Base-by-base conservation (phyloP, 2,888 invertebrate species). In the Chymomyza fuscimana region DNA sequence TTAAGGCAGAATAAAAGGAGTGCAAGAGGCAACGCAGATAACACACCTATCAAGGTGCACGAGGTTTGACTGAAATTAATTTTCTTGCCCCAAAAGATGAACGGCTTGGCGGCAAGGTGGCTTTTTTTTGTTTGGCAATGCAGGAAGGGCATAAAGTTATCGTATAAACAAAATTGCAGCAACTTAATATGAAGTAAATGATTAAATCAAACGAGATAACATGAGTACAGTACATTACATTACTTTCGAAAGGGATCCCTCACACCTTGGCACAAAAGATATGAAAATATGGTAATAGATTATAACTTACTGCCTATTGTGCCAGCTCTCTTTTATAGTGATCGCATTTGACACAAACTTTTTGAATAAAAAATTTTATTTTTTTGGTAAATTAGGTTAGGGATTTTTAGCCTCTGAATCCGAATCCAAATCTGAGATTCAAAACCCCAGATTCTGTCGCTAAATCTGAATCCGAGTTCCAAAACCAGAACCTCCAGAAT, bases 31-130 rank as follows among this genome's bases (percentile, higher is more conserved):
- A 32, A n/a, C 32, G n/a, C 6, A 15, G 40, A 46, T 46, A 46
- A 46, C 40, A 76, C 67, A 66, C 80, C 58, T 25, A 19, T 58
- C 22, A 10, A 25, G 25, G 25, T 29, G 56, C 22, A 63, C 70
- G 63, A 54, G 59, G 69, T 67, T 75, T 75, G 83, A 83, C 87
- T 81, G 72, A 87, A 83, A 87, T 87, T 87, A 87, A 87, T 83
- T 83, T 86, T 84, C 66, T 75, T 75, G 71, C 74, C 83, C 73
- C 69, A 74, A 63, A 74, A 80, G 80, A 82, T 76, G 74, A 74
- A 81, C 79, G 82, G 77, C 77, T 67, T 67, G 67, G 40, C 72
- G 80, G 80, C 74, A 80, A 80, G 78, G 71, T 77, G 74, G 69
- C 69, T 80, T 69, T 61, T 25, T 56, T 56, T 51, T 0, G 5